phyloP scores from a whole-genome alignment of 2,888 invertebrate species.

The Molorchus minor region DNA sequence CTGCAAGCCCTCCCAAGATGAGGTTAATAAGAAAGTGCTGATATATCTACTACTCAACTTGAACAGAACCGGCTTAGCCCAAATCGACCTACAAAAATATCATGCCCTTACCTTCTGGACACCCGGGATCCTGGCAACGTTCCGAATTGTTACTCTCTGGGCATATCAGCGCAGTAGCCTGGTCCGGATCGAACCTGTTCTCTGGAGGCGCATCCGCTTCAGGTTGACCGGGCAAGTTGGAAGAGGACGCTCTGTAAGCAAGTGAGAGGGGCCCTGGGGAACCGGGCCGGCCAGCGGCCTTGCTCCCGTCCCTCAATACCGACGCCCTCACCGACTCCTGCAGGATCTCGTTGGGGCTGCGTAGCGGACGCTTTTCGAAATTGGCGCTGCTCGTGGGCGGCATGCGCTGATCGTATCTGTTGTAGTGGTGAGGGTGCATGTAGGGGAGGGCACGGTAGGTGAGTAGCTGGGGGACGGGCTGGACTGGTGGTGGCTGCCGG shows the following conservation, averaged over 20 bases:
- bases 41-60: too few relatives aligned
- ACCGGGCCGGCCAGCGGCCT: slow-evolving; percentile 66
- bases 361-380: slow-evolving; percentile 66
- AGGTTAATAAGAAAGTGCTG: too few relatives aligned
- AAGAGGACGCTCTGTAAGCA: slow-evolving; percentile 63
- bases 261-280: slow-evolving; percentile 59
- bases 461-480: slow-evolving; percentile 63
- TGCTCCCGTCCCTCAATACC: slow-evolving; percentile 71
- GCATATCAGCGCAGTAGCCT: slow-evolving; percentile 63
- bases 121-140: slow-evolving; percentile 60
- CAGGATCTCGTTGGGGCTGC: slow-evolving; percentile 68
- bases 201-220: slow-evolving; percentile 68
- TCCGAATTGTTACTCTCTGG: slow-evolving; percentile 60
- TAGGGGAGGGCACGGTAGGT: slow-evolving; percentile 65
- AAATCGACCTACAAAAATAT: background rate
- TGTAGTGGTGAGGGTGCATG: slow-evolving; percentile 56
- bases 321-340: slow-evolving; percentile 72
- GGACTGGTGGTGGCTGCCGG: slow-evolving; percentile 56
- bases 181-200: slow-evolving; percentile 64
- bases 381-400: slow-evolving; percentile 54
- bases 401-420: slow-evolving; percentile 60
- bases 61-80: too few relatives aligned
- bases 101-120: slow-evolving; percentile 63
- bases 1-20: too few relatives aligned
- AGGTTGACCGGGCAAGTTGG: slow-evolving; percentile 64